phyloP scores from a whole-genome alignment of 1,140 invertebrate species.

The Drosophila cardini region DNA sequence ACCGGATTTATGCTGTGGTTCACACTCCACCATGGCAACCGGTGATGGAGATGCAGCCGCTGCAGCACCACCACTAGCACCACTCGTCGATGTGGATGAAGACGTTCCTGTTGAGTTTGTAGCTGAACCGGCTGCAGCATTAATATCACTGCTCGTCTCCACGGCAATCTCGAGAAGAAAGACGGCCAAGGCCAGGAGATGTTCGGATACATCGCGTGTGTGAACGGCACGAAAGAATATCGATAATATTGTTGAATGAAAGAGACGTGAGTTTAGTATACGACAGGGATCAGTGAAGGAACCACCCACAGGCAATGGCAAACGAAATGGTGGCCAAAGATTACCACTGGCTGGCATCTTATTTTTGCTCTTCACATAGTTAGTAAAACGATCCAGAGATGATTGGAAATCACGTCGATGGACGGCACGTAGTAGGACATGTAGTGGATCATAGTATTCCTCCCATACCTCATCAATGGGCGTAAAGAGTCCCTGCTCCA shows the following conservation, averaged over 20 bases:
- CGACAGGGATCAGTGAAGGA: constrained; percentile 90
- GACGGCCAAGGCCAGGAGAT: constrained; percentile 92
- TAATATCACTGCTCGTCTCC: constrained; percentile 87
- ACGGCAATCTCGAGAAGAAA: constrained; percentile 95
- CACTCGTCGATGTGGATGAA: not conserved
- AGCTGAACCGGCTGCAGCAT: constrained; percentile 15
- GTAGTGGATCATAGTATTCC: constrained; percentile 96
- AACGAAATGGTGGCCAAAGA: constrained; percentile 93
- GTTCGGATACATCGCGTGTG: constrained; percentile 91
- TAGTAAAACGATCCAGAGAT: constrained; percentile 95
- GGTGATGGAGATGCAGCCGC: constrained; percentile 26
- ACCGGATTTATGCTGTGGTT: constrained; percentile 44
- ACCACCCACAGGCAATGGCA: constrained; percentile 88
- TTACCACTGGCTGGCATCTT: constrained; percentile 88
- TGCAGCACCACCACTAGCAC: not conserved
- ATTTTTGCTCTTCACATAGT: constrained; percentile 89
- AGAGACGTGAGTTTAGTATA: constrained; percentile 90
- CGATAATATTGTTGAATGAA: constrained; percentile 93
- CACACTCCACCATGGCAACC: constrained; percentile 76
- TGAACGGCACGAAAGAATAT: constrained; percentile 93
- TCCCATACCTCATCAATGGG: constrained; percentile 96
- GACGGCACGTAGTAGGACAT: constrained; percentile 95
- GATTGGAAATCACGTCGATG: constrained; percentile 97
- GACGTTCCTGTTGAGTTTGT: not conserved
- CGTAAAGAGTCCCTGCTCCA: constrained; percentile 97